Percentiles rank a stretch among this genome's conserved stretches.
Conservation (phyloP, 2,113 vertebrate genomes). For the Cynocephalus volans region DNA sequence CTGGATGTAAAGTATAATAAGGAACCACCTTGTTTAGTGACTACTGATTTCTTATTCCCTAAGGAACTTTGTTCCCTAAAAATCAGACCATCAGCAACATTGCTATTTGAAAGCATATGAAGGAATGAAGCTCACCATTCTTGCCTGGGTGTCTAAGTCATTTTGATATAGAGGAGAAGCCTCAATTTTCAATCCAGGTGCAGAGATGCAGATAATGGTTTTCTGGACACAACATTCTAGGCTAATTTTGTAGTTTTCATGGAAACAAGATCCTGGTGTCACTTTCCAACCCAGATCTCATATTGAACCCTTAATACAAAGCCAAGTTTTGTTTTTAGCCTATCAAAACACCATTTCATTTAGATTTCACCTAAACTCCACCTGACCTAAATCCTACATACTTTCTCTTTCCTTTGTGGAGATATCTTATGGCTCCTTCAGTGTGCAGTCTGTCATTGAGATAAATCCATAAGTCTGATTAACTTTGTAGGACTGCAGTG, state of each 20-base stretch:
- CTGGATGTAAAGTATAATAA: background rate
- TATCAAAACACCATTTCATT: background rate
- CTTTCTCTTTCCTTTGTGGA: background rate
- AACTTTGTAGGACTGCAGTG: background rate
- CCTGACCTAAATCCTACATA: background rate
- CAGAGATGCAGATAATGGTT: background rate
- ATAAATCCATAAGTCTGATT: background rate
- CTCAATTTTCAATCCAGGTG: background rate
- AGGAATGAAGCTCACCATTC: background rate
- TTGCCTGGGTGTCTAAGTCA: background rate
- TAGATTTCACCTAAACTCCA: background rate
- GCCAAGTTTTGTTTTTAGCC: background rate
- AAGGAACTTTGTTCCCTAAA: background rate
- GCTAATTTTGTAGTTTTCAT: background rate
- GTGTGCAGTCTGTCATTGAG: background rate
- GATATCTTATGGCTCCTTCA: rapidly evolving
- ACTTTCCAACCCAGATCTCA: background rate
- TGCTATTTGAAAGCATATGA: background rate
- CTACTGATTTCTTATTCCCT: slow-evolving; percentile 23
- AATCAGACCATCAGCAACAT: background rate
- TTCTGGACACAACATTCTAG: background rate
- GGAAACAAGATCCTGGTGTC: background rate
- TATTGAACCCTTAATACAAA: background rate
- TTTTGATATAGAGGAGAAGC: background rate
- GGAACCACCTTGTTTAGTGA: background rate